phyloP scores from a whole-genome alignment of 2,888 invertebrate genomes.

The Perithous albicinctus region DNA sequence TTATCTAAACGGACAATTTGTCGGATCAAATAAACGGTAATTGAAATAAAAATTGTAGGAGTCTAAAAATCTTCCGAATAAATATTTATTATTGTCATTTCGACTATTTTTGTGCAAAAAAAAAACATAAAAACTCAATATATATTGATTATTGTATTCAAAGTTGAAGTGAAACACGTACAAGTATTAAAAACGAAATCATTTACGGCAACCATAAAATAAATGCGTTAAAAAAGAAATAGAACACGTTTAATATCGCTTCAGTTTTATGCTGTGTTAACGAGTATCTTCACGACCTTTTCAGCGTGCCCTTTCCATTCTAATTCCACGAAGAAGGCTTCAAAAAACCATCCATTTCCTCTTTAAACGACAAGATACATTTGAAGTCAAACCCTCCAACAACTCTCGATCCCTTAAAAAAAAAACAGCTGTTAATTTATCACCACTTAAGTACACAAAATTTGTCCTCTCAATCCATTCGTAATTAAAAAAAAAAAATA shows the following conservation, averaged over 20 bases:
- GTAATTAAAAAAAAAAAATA: neutral
- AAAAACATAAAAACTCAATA: neutral
- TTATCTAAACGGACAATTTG: no score
- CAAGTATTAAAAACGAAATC: neutral
- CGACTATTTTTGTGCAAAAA: neutral
- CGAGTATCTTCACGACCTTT: neutral
- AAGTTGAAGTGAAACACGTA: neutral
- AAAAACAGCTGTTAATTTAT: neutral
- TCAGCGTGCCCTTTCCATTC: neutral
- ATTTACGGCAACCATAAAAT: neutral
- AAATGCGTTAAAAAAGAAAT: no score
- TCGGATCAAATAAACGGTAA: no score
- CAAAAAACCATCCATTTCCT: neutral
- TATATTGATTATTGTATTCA: neutral
- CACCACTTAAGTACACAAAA: neutral
- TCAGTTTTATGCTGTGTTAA: no score
- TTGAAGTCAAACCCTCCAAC: no score
- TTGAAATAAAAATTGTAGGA: no score
- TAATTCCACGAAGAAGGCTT: neutral
- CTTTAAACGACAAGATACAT: neutral
- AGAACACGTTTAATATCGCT: no score
- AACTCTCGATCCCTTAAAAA: no score
- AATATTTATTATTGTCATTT: neutral
- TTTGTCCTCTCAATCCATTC: neutral
- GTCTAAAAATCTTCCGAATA: neutral